A percentile compares a stretch with the other conserved stretches of the same genome.
Evolutionary conservation across 2,888 invertebrate species (phyloP).

Genomic region (Apodemia hepburni): DNA sequence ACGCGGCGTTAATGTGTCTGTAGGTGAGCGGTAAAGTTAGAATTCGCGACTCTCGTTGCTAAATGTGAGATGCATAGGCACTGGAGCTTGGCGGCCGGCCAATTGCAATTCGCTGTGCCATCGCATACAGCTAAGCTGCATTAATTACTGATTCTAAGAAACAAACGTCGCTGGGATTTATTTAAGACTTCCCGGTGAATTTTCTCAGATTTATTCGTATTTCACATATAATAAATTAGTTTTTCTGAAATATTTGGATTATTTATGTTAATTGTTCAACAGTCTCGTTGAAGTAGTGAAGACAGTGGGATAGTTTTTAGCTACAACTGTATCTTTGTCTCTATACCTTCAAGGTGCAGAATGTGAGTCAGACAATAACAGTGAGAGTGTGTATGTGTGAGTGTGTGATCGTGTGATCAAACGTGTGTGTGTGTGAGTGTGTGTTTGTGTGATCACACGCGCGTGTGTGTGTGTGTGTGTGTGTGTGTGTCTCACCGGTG

Average conservation of each 20-base stretch:
- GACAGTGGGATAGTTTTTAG: neutral
- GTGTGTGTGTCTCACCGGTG: constrained; percentile 21
- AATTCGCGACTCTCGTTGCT: constrained; percentile 3
- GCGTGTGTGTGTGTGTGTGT: too few relatives aligned
- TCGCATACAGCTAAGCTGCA: constrained; percentile 20
- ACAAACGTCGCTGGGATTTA: neutral
- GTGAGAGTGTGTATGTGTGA: too few relatives aligned
- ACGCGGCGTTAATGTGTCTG: constrained; percentile 20
- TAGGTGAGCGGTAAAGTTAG: constrained; percentile 20
- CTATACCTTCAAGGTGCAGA: too few relatives aligned
- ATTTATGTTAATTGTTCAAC: neutral
- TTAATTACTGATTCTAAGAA: constrained; percentile 29
- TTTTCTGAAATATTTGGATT: neutral
- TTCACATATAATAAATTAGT: neutral
- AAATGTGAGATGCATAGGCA: neutral
- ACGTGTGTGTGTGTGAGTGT: too few relatives aligned
- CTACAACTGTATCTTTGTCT: neutral
- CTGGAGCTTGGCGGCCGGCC: constrained; percentile 20
- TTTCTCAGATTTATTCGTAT: neutral
- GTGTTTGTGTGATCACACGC: constrained; percentile 22
- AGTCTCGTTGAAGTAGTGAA: neutral
- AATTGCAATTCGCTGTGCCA: constrained; percentile 11
- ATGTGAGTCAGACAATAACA: too few relatives aligned
- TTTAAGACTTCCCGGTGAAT: neutral
- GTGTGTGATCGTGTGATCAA: too few relatives aligned